Evolutionary conservation across 2,113 vertebrate species (phyloP), one percentile per base, ranked within the genome.

Genomic region (Rhadina sibilatrix): DNA sequence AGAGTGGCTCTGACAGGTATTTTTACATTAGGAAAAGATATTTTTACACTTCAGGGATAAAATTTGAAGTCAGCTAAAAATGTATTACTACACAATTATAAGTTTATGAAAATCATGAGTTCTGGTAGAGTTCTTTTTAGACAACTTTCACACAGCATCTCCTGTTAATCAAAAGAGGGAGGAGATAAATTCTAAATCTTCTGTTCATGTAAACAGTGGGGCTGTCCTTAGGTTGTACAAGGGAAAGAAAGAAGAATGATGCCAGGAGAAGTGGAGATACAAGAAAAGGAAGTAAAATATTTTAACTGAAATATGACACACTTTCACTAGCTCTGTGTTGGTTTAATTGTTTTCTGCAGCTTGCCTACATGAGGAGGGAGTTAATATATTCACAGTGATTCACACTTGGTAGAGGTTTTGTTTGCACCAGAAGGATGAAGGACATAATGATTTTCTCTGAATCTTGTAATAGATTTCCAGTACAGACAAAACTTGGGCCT

Each of bases 31-130:
- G 44, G 46, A 83, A 66, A 1, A 7, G 40, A 9, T 56, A 71
- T n/a, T 21, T 64, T 69, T 86, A 65, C 44, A 63, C 24, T 54
- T 63, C 49, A 19, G 76, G 83, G 91, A 71, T 85, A 82, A 78
- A 79, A 94, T 49, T 78, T 77, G 61, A 94, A 93, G 71, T 81
- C 70, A 84, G 68, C 63, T 94, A 94, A 97, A 97, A 96, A 84
- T 86, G 42, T 78, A 53, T 90, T 61, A 46, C 40, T 87, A 80
- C 33, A 68, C 44, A 54, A 53, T 66, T 94, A 91, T 52, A 82
- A 59, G 50, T 91, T 93, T 49, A 54, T 88, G 77, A 91, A 97
- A 96, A 82, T 71, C 11, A 2, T 92, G 59, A 74, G 61, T 94
- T 97, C 90, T 6, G 53, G 47, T 86, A 93, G 82, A 91, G 91